These are phyloP conservation scores for Panurus biarmicus DNA, from an alignment of 2,113 vertebrate species.

Conservation along the genomic window DNA sequence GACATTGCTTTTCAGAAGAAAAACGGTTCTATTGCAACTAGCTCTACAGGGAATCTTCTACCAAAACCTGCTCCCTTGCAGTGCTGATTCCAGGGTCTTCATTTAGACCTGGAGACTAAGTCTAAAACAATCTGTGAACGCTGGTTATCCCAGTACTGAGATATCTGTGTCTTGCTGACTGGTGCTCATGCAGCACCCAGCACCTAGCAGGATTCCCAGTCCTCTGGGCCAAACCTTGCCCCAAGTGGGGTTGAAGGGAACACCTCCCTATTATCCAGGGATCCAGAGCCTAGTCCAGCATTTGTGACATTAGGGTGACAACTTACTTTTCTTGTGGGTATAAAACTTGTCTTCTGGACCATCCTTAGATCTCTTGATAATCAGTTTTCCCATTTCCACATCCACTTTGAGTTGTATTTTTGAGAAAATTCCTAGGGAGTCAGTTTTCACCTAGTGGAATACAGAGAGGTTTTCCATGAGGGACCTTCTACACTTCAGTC, in stretches of 20 bases:
- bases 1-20: neutral
- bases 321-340: slow-evolving; percentile 93
- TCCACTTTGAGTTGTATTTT: slow-evolving; percentile 94
- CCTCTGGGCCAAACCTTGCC: neutral
- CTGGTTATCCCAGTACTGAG: neutral
- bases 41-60: neutral
- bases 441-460: slow-evolving; percentile 83
- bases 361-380: slow-evolving; percentile 91
- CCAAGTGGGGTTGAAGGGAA: neutral
- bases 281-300: neutral
- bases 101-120: neutral
- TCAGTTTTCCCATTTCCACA: slow-evolving; percentile 90
- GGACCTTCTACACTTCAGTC: neutral
- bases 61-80: neutral
- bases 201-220: neutral
- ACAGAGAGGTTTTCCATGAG: neutral
- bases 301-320: neutral
- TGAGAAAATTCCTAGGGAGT: slow-evolving; percentile 84
- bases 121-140: neutral
- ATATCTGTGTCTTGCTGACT: neutral
- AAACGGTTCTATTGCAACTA: neutral
- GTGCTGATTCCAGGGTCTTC: neutral
- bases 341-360: slow-evolving; percentile 94
- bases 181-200: neutral
- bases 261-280: neutral